Base-by-base conservation (phyloP, 2,113 vertebrate species). In the Ailuropoda melanoleuca region DNA sequence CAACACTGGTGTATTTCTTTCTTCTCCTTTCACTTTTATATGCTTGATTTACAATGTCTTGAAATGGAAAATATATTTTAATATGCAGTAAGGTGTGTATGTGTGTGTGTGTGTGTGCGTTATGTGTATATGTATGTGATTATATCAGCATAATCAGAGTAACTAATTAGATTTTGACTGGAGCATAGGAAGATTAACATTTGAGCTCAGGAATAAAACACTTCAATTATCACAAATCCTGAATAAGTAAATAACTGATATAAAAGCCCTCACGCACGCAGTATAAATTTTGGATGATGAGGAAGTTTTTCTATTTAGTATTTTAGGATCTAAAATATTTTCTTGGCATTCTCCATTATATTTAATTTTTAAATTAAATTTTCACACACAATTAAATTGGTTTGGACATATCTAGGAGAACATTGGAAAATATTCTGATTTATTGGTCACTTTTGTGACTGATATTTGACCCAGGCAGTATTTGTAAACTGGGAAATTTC, bases 81-180 rank as follows among this genome's bases (percentile, higher is more conserved):
- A 86, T 75, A 95, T 84, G 43, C 48, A 97, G 46, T 70, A 72
- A 95, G 19, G 0, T 70, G 10, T 93, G 34, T 74, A 43, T 43
- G 26, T 68, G 74, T 66, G 72, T 75, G 72, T 70, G 74, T 97
- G 24, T 1, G 1, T 96, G 23, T 1, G 1, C 83, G 31, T 72
- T 92, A 46, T 62, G 19, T 83, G 43, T 87, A 39, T 95, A 96
- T 77, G 3, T 58, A 2, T 77, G 34, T 77, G 26, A 96, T 95
- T 68, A 70, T 97, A 92, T 96, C 80, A 26, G 18, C 39, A 3
- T 88, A 95, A 75, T 97, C 46, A 97, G 55, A 95, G 18, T 3
- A 89, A 24, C 87, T 97, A 39, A 85, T 97, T 88, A 88, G 31
- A 91, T 97, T 97, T 94, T 96, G 90, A 95, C 93, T 95, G 58